A percentile compares a stretch with the other conserved stretches of the same genome.
These are phyloP conservation scores for Heterotis niloticus DNA, from an alignment of 2,113 vertebrate genomes.

Conservation along the genomic window DNA sequence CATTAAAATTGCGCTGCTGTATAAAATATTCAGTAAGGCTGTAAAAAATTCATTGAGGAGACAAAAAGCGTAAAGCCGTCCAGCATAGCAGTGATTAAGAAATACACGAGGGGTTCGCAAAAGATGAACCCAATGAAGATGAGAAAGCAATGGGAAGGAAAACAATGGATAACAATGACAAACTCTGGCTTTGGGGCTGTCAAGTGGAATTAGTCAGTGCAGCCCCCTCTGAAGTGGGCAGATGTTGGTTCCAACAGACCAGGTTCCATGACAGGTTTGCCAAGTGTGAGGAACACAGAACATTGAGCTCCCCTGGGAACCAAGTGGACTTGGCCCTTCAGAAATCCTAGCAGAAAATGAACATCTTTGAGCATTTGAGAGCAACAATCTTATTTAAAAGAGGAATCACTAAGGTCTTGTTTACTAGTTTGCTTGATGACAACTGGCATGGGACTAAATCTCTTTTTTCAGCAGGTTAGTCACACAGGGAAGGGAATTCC, in stretches of 20 bases:
- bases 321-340: no score
- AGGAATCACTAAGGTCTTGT: background rate
- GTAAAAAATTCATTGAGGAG: background rate
- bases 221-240: background rate
- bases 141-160: background rate
- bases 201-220: no score
- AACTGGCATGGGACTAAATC: background rate
- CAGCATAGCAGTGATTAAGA: background rate
- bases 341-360: background rate
- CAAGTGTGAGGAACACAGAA: background rate
- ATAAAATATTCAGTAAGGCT: background rate
- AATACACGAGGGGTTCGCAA: background rate
- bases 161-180: constrained; percentile 9
- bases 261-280: background rate
- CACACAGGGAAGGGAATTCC: background rate
- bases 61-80: background rate
- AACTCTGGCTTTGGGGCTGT: background rate
- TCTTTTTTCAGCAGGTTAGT: background rate
- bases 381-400: constrained; percentile 1
- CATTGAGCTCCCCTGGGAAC: no score
- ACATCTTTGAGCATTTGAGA: background rate
- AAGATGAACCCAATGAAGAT: background rate
- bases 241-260: background rate
- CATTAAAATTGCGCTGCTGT: no score
- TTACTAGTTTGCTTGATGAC: background rate